Percentiles rank a stretch among this genome's conserved stretches.
Evolutionary conservation across 2,113 vertebrate genomes (phyloP).

Genomic region (Himantopus leucocephalus): DNA sequence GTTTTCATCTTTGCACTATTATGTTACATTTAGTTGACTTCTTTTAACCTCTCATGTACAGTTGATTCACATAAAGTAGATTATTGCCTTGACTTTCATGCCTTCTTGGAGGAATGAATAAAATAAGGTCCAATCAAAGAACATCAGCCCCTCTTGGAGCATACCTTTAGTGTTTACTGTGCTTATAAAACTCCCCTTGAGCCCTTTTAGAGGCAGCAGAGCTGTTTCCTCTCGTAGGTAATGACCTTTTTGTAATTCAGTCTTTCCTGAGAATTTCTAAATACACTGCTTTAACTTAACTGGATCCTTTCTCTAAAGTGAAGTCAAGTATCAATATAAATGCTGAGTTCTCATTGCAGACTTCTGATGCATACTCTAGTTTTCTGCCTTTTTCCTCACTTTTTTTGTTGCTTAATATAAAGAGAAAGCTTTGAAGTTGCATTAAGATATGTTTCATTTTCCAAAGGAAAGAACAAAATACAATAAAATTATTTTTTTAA

Average conservation of each 20-base stretch:
- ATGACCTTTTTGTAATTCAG: slow-evolving; percentile 15
- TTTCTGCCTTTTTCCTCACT: not conserved
- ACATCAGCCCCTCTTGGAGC: not conserved
- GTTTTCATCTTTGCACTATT: not conserved
- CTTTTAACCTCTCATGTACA: slow-evolving; percentile 3
- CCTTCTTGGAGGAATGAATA: not conserved
- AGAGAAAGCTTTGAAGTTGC: not conserved
- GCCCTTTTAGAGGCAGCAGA: not conserved
- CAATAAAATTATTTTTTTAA: not conserved
- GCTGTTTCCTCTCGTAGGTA: not conserved
- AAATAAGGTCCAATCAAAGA: slow-evolving; percentile 2
- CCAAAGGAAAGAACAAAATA: not conserved
- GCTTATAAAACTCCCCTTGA: slow-evolving; percentile 33
- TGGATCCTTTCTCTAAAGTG: not conserved
- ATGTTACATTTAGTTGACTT: slow-evolving; percentile 14
- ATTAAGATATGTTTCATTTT: not conserved
- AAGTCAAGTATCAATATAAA: not conserved
- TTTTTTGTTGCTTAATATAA: not conserved
- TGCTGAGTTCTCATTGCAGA: not conserved
- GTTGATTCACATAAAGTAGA: not conserved
- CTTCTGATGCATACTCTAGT: not conserved
- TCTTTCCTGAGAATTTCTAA: slow-evolving; percentile 36
- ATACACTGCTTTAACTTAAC: slow-evolving; percentile 22
- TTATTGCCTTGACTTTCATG: not conserved
- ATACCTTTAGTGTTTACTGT: not conserved